Evolutionary conservation across 1,140 invertebrate species (phyloP).

Genomic region (Planococcus citri): DNA sequence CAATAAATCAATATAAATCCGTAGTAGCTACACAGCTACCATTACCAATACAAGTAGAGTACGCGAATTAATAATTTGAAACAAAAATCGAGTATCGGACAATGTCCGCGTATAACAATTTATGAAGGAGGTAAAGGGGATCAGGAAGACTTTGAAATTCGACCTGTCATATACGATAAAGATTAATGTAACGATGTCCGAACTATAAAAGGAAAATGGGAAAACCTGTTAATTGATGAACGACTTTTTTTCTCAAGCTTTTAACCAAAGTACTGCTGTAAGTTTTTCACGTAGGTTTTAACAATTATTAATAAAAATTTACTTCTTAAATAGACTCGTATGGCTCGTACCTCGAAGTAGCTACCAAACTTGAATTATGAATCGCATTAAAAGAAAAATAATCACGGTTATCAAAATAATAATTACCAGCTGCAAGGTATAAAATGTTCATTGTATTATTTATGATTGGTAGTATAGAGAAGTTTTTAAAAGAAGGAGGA

Average conservation of each 20-base stretch:
- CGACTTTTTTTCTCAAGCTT: not conserved
- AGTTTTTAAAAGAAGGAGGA: not conserved
- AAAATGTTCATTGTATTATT: conserved; percentile 8
- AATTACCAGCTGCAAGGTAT: conserved; percentile 6
- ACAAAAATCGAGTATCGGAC: not conserved
- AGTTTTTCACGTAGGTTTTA: not conserved
- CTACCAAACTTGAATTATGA: conserved; percentile 2
- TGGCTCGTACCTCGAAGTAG: not conserved
- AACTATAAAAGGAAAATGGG: conserved; percentile 7
- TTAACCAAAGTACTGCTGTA: too few relatives aligned
- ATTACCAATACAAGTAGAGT: too few relatives aligned
- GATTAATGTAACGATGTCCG: not conserved
- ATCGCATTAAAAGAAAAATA: not conserved
- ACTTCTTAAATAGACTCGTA: not conserved
- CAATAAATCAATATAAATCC: not conserved
- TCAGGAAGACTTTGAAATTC: not conserved
- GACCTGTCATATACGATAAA: not conserved
- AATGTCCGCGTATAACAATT: not conserved
- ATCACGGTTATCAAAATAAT: conserved; percentile 7
- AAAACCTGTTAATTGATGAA: not conserved
- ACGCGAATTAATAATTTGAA: not conserved
- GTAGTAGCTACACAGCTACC: not conserved
- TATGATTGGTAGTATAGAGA: not conserved
- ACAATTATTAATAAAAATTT: not conserved
- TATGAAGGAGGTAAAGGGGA: too few relatives aligned